These are phyloP conservation scores for Aplocera efformata DNA, from an alignment of 2,888 invertebrate genomes.

Conservation along the genomic window DNA sequence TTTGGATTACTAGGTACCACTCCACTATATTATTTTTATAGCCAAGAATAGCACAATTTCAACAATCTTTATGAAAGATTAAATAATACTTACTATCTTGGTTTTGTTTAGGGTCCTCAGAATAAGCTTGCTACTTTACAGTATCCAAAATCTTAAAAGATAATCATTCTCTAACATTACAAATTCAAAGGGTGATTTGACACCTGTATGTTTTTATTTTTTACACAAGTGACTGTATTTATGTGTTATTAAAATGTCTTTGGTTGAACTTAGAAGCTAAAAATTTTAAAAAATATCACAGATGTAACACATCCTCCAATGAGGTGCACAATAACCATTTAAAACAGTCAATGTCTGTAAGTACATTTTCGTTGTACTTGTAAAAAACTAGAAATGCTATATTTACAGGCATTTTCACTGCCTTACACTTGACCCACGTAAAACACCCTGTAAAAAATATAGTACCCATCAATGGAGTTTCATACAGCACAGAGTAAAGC, in stretches of 20 bases:
- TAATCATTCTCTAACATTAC: no score
- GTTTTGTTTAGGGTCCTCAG: no score
- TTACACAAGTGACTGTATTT: slow-evolving; percentile 9
- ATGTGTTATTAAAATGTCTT: slow-evolving; percentile 7
- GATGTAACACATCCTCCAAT: slow-evolving; percentile 40
- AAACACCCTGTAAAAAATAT: slow-evolving; percentile 10
- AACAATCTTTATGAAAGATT: no score
- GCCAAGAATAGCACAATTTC: no score
- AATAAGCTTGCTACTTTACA: no score
- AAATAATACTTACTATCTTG: no score
- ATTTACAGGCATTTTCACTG: slow-evolving; percentile 2
- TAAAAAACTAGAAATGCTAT: slow-evolving; percentile 1
- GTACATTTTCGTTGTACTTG: slow-evolving; percentile 1
- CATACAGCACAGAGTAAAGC: slow-evolving; percentile 10
- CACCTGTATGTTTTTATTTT: no score
- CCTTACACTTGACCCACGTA: slow-evolving; percentile 1
- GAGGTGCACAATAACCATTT: slow-evolving; percentile 31
- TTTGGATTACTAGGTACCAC: no score
- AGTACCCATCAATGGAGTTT: neutral
- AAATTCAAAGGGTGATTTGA: no score
- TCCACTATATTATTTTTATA: no score
- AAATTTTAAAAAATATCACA: slow-evolving; percentile 49
- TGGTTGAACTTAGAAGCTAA: slow-evolving; percentile 28
- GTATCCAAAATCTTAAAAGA: no score
- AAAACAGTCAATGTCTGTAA: slow-evolving; percentile 17